Conservation (phyloP, 2,113 vertebrate genomes). For the Steatornis caripensis region DNA sequence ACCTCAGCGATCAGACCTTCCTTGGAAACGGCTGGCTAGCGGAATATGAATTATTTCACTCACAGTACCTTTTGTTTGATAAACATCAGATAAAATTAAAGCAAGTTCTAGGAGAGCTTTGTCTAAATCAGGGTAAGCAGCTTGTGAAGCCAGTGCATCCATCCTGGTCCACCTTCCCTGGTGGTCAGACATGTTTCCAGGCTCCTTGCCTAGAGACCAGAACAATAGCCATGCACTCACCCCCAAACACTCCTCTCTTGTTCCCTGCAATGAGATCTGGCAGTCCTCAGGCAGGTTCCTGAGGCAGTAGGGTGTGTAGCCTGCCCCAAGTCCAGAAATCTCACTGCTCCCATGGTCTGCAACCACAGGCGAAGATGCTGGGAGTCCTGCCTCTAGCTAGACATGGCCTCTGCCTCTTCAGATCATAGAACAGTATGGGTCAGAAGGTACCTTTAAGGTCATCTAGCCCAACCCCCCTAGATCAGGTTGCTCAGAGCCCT, state of each 20-base stretch:
- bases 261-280: not conserved
- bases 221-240: not conserved
- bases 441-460: not conserved
- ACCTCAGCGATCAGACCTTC: not conserved
- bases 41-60: not conserved
- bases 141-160: not conserved
- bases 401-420: not conserved
- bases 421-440: no score
- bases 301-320: not conserved
- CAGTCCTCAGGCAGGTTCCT: not conserved
- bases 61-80: not conserved
- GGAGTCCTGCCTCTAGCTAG: not conserved
- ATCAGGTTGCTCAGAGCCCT: not conserved
- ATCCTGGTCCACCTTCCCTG: not conserved
- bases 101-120: not conserved
- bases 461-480: not conserved
- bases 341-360: not conserved
- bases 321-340: not conserved
- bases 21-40: not conserved
- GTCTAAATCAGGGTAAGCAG: not conserved
- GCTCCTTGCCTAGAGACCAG: not conserved
- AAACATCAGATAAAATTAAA: not conserved
- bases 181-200: not conserved
- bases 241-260: not conserved
- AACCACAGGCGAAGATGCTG: not conserved